Base-by-base conservation (phyloP, 2,797 vertebrate genomes). In the Hippocampus kuda region DNA sequence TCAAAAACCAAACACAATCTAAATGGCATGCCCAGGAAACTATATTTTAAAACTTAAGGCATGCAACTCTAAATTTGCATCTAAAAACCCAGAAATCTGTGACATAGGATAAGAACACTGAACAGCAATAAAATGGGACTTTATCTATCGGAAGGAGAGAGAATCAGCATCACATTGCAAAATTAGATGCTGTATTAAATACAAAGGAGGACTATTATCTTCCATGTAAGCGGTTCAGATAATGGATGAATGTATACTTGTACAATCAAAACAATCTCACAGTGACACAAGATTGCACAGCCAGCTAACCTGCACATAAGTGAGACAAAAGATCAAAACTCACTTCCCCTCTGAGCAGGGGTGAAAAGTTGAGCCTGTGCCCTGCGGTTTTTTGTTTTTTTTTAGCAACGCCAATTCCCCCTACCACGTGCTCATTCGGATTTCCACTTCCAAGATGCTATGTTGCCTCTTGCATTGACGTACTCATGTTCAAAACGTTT, bases 301-400 rank as follows among this genome's bases (percentile, higher is more conserved):
- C 64, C 54, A 62, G 61, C 73, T 67, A 26, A 57, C 1, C 62
- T 20, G 69, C 9, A 77, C 16, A 70, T 15, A 68, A 49, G 48
- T 75, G 22, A 76, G 61, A 65, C 34, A 70, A 60, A 70, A 74
- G 44, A 68, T 65, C 63, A 67, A 75, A 66, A 74, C 62, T 67
- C 53, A 78, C 83, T 87, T 89, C 85, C 83, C 44, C 73, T 72
- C 15, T 79, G 13, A 48, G 42, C 24, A 27, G 75, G 77, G 89
- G 89, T 91, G 86, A 92, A 90, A 88, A 90, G 90, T 89, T 90
- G 75, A 89, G 46, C 4, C 66, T 86, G 80, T 83, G 83, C 87
- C 82, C 79, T 90, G 89, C 78, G 89, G 90, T 90, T 84, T 76
- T 42, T 65, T 75, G 75, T 72, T 86, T 88, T 81, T 70, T 72